Base-by-base conservation (phyloP, 2,113 vertebrate species). In the Chionis minor region DNA sequence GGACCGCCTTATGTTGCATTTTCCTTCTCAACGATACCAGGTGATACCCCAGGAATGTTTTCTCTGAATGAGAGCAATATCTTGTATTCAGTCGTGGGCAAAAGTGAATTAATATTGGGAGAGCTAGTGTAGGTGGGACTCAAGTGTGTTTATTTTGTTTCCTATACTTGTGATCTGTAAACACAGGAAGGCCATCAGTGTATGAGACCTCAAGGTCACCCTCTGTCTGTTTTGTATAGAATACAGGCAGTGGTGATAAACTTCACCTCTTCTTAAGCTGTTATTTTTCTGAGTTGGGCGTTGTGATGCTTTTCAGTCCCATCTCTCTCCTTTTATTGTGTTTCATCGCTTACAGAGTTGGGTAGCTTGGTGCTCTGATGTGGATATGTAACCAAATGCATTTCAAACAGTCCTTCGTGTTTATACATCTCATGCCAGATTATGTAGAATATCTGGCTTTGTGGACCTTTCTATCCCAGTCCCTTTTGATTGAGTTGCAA, bases 1-100 rank as follows among this genome's bases (percentile, higher is more conserved):
- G 61, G 20, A n/a, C 20, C 5, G 3, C 0, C 1, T 40, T 79
- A 9, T 5, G 19, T 47, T 62, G 2, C 22, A 7, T 78, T 30
- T 56, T 88, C 9, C 38, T 77, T 77, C 58, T 67, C 18, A 10
- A 21, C 42, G 73, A 6, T 56, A 56, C 28, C 51, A 35, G 69
- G 38, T 32, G 52, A 18, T 77, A 66, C 1, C 24, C 42, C 23
- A 21, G 2, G 51, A 71, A 38, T 56, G 2, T 45, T 75, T 33
- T 66, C 12, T 26, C 19, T 66, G 10, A 70, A 4, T 58, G n/a
- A 72, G 33, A 81, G 32, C 35, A 20, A 12, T 63, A 17, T 45
- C 19, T 52, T 71, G 0, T 27, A 3, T 56, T 65, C 3, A 2
- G 8, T 79, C 28, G 54, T 70, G 11, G 35, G 21, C 27, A 33